phyloP scores from a whole-genome alignment of 2,888 invertebrate genomes.

The Rhopalosiphum nymphaeae region DNA sequence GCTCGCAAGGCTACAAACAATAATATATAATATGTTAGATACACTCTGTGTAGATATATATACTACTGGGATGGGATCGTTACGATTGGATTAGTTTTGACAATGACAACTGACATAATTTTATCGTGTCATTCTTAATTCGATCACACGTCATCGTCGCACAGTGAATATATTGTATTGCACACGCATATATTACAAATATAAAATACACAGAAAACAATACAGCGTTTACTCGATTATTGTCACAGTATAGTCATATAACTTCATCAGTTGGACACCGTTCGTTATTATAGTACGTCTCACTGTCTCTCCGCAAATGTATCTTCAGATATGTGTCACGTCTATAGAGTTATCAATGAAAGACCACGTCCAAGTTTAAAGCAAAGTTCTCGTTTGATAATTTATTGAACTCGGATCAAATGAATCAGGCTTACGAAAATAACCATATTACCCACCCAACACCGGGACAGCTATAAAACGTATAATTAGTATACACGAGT shows the following conservation, averaged over 20 bases:
- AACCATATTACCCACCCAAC: not conserved
- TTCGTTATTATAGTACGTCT: not conserved
- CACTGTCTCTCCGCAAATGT: not conserved
- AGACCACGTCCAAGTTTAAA: not conserved
- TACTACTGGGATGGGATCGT: conserved; percentile 42
- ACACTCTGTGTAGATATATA: not conserved
- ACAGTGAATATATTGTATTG: not conserved
- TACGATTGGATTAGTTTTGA: conserved; percentile 55
- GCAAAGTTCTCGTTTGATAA: not conserved
- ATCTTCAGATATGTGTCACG: not conserved
- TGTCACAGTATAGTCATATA: not conserved
- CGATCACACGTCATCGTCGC: conserved; percentile 8
- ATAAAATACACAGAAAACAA: not conserved
- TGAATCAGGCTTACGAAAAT: not conserved
- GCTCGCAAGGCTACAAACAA: not conserved
- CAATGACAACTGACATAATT: conserved; percentile 39
- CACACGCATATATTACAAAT: not conserved
- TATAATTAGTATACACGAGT: not conserved
- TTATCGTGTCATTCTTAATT: conserved; percentile 23
- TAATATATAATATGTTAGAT: not conserved
- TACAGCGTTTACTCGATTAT: not conserved
- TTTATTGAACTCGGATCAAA: not conserved
- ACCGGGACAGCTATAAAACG: not conserved
- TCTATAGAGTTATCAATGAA: not conserved
- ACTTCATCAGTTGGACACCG: not conserved